Evolutionary conservation across 2,888 invertebrate species (phyloP).

Genomic region (Agrotis puta): DNA sequence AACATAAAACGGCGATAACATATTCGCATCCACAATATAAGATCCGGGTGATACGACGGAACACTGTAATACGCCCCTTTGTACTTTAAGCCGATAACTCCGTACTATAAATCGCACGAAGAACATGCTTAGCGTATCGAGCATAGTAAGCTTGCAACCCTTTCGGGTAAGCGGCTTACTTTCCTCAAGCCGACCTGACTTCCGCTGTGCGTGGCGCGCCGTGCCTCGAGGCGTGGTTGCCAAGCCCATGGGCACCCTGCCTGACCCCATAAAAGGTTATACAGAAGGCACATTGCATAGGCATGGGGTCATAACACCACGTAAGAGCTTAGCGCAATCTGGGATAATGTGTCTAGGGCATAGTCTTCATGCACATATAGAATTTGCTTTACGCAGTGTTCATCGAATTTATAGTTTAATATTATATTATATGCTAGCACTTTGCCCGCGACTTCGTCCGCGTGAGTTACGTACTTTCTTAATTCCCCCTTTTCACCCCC

Average conservation of each 20-base stretch:
- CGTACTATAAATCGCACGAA: constrained; percentile 55
- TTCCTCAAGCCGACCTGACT: constrained; percentile 57
- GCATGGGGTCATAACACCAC: not conserved
- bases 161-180: constrained; percentile 71
- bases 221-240: constrained; percentile 71
- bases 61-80: constrained; percentile 46
- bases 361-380: not conserved
- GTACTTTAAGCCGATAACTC: constrained; percentile 34
- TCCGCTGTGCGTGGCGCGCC: constrained; percentile 65
- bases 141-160: constrained; percentile 60
- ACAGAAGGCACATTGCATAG: constrained; percentile 37
- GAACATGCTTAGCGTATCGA: constrained; percentile 56
- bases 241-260: constrained; percentile 56
- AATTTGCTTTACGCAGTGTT: not conserved
- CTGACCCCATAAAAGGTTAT: constrained; percentile 47
- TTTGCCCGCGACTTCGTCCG: too few relatives aligned
- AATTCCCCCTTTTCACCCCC: too few relatives aligned
- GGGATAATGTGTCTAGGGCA: not conserved
- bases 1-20: constrained; percentile 11
- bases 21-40: constrained; percentile 28
- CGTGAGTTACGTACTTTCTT: too few relatives aligned
- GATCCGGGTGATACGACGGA: constrained; percentile 36
- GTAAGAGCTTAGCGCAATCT: not conserved
- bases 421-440: too few relatives aligned
- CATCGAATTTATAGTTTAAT: too few relatives aligned